Base-by-base conservation (phyloP, 1,140 invertebrate species). In the Asbolus verrucosus region DNA sequence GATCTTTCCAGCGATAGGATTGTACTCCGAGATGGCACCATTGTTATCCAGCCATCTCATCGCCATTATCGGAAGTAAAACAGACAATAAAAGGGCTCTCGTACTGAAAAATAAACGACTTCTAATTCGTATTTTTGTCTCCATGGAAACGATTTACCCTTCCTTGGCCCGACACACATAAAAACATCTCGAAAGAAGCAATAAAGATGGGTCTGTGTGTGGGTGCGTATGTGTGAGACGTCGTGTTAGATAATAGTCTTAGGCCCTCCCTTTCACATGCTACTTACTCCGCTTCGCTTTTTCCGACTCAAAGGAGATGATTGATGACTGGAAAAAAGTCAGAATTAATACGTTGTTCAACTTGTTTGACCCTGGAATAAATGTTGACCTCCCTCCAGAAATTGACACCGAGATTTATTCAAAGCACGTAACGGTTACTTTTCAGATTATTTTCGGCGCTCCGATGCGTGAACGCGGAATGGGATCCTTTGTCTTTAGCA, bases 231-330 rank as follows among this genome's bases (percentile, higher is more conserved):
- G 46, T 27, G 19, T 3, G 19, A 24, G 46, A 54, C 46, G 46
- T 54, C 46, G 19, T 54, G 46, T 54, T 24, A 54, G 46, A 54
- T 54, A 54, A 54, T 54, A 54, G 46, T 54, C 46, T 54, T 54
- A 27, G 46, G 21, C 21, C 46, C 4, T 54, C 46, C 43, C 18
- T 50, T 36, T 36, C 33, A 36, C 33, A 36, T 36, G 18, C 43
- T 50, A 50, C 43, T 19, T 21, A 50, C 43, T 50, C n/a, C n/a
- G 43, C 6, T 50, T 19, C 6, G 5, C 33, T 36, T 54, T 46
- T 54, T 54, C 46, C 19, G 21, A 11, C 8, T n/a, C 9, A 54
- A 54, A 54, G 46, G 27, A 54, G 27, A 54, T 54, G 46, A 54
- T 54, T 54, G 46, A 54, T 54, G 46, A 54, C 21, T 27, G 5